phyloP scores from a whole-genome alignment of 2,888 invertebrate species.

The Halocaridina rubra region DNA sequence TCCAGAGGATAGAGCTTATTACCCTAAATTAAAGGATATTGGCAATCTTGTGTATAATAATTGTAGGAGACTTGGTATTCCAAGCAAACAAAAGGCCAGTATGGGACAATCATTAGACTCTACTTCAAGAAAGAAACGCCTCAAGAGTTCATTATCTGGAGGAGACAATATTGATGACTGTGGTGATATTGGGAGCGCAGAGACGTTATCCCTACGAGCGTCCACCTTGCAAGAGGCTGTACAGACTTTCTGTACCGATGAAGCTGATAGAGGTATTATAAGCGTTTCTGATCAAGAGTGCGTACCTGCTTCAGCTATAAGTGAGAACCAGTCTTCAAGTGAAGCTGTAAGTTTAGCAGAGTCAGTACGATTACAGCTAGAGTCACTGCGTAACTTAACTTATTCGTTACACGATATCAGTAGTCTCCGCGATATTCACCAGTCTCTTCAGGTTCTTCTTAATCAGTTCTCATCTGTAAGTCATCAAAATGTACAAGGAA shows the following conservation, averaged over 20 bases:
- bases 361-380: slow-evolving; percentile 38
- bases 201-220: slow-evolving; percentile 28
- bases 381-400: slow-evolving; percentile 27
- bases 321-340: background rate
- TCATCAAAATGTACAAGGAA: background rate
- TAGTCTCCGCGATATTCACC: slow-evolving; percentile 28
- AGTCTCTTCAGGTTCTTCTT: slow-evolving; percentile 36
- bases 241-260: slow-evolving; percentile 49
- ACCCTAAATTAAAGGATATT: slow-evolving; percentile 38
- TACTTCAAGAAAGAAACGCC: slow-evolving; percentile 2
- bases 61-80: slow-evolving; percentile 37
- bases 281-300: slow-evolving; percentile 22
- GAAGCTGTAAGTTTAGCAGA: slow-evolving; percentile 31
- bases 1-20: slow-evolving; percentile 40
- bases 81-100: slow-evolving; percentile 1
- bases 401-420: slow-evolving; percentile 17
- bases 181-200: background rate
- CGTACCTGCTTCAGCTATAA: background rate
- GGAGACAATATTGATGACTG: background rate
- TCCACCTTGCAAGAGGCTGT: slow-evolving; percentile 51
- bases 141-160: background rate
- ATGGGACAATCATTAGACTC: background rate
- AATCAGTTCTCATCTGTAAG: slow-evolving; percentile 18
- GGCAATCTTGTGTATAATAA: slow-evolving; percentile 40
- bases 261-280: slow-evolving; percentile 25